phyloP scores from a whole-genome alignment of 2,888 invertebrate genomes.

The Caradrina kadenii region DNA sequence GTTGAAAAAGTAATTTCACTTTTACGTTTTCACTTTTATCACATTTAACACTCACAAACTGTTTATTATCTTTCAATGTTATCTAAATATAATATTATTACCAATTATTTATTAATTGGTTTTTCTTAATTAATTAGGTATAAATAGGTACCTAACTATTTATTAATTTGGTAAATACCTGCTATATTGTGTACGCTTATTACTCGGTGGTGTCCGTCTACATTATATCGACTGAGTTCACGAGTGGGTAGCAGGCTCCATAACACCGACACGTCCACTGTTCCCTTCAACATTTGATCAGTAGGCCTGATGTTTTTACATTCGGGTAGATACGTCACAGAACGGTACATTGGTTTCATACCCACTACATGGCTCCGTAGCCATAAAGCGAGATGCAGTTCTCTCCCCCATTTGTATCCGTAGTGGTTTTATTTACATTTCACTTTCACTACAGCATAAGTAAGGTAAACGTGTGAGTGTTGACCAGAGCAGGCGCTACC shows the following conservation, averaged over 20 bases:
- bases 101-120: background rate
- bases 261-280: no score
- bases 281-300: no score
- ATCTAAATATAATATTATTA: background rate
- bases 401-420: background rate
- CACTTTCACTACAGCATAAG: background rate
- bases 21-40: background rate
- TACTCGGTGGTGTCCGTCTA: background rate
- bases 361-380: no score
- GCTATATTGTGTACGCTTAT: background rate
- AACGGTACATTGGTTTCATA: no score
- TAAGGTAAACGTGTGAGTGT: background rate
- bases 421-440: background rate
- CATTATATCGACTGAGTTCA: background rate
- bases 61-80: background rate
- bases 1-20: background rate
- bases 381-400: background rate
- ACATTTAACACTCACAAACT: background rate
- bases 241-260: no score
- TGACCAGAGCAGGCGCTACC: no score
- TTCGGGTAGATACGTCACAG: no score
- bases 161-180: background rate
- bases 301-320: no score
- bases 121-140: slow-evolving; percentile 4
- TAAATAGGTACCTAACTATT: background rate